These are phyloP conservation scores for Trematomus loennbergii DNA, from an alignment of 2,113 vertebrate genomes.

Conservation along the genomic window DNA sequence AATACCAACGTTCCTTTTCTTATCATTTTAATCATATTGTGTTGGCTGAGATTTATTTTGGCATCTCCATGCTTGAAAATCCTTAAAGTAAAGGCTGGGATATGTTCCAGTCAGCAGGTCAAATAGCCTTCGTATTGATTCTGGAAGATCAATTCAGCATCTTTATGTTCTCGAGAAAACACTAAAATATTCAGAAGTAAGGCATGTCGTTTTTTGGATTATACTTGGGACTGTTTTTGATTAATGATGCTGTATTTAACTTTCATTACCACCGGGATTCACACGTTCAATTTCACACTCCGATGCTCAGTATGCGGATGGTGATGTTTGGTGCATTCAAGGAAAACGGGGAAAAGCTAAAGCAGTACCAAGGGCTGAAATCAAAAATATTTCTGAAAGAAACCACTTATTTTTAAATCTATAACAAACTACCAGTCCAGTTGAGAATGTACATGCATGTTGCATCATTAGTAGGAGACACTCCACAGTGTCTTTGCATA, in stretches of 20 bases:
- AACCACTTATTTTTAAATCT: neutral
- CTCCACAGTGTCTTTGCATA: neutral
- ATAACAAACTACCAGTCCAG: neutral
- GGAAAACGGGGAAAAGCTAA: neutral
- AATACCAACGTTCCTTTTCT: neutral
- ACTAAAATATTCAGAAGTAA: neutral
- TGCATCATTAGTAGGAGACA: neutral
- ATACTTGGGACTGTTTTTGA: neutral
- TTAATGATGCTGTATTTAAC: neutral
- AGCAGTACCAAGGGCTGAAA: neutral
- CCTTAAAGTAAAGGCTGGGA: neutral
- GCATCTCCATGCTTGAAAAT: neutral
- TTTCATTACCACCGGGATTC: slow-evolving; percentile 7
- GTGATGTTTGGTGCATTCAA: neutral
- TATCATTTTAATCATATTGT: neutral
- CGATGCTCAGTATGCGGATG: neutral
- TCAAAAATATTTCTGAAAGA: neutral
- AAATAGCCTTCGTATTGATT: no score
- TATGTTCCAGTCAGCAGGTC: neutral
- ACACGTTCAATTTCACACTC: slow-evolving; percentile 42
- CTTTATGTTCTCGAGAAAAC: neutral
- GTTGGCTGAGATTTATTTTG: neutral
- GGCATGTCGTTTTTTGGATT: neutral
- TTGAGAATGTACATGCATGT: neutral
- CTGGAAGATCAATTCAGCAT: neutral